A percentile compares a stretch with the other conserved stretches of the same genome.
These are phyloP conservation scores for Jordanella pulchra DNA, from an alignment of 2,797 vertebrate genomes.

Conservation along the genomic window DNA sequence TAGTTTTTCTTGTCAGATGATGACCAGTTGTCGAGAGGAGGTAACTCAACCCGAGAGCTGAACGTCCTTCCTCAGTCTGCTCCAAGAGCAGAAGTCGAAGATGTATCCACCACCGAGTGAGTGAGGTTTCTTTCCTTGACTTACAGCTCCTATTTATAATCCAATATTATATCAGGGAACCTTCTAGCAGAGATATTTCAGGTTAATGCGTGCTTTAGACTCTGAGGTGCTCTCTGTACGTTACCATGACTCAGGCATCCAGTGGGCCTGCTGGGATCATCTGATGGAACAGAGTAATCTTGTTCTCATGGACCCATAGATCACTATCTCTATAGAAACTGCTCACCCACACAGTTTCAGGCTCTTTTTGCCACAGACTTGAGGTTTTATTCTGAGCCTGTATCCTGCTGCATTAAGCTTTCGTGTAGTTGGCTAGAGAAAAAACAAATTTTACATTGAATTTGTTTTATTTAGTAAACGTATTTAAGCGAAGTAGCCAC, in stretches of 20 bases:
- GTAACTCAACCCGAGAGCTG: conserved; percentile 44
- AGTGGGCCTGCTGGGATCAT: conserved; percentile 65
- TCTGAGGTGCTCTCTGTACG: conserved; percentile 49
- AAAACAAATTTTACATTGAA: not conserved
- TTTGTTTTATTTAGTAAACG: conserved; percentile 10
- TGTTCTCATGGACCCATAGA: conserved; percentile 61
- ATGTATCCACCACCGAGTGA: conserved; percentile 74
- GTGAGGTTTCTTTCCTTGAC: conserved; percentile 24
- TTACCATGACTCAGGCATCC: conserved; percentile 78
- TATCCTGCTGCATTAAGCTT: conserved; percentile 23
- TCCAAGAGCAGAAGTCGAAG: conserved; percentile 43
- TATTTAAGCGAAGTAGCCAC: not conserved
- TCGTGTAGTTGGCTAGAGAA: not conserved
- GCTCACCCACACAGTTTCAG: conserved; percentile 53
- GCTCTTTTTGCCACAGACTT: conserved; percentile 47
- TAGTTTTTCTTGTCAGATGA: conserved; percentile 82
- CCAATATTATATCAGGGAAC: conserved; percentile 25
- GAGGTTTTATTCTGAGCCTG: conserved; percentile 34
- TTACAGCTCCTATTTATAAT: not conserved
- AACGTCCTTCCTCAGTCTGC: conserved; percentile 53
- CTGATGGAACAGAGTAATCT: conserved; percentile 61
- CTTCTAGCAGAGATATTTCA: conserved; percentile 9
- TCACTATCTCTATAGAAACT: conserved; percentile 64
- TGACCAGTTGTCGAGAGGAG: conserved; percentile 51
- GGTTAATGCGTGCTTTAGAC: conserved; percentile 16